Base-by-base conservation (phyloP, 2,113 vertebrate genomes). In the Rhea pennata region DNA sequence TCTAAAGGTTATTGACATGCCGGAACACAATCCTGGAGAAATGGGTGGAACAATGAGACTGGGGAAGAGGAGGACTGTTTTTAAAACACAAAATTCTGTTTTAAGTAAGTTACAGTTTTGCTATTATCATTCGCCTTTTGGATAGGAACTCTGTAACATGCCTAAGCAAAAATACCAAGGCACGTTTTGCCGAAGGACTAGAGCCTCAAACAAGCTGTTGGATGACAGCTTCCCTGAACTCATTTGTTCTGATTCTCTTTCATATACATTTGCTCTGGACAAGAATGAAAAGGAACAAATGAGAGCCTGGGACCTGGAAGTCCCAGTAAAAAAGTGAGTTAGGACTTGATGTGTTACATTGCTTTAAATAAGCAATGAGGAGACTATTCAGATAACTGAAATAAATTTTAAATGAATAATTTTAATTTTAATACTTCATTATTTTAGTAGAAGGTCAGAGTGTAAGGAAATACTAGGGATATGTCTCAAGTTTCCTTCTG, bases 41-140 rank as follows among this genome's bases (percentile, higher is more conserved):
- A 94, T 98, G 97, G 98, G 98, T 85, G 98, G 98, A 96, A 98
- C 98, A 22, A 98, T 98, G 98, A 97, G 98, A 75, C 94, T 98
- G 84, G 98, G 98, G 26, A 98, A 98, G 91, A 98, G 98, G 94
- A 98, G 93, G 78, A 98, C 98, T 16, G 64, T 98, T 92, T 98
- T 98, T 95, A 98, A 97, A 93, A 95, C 97, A 7, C 94, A 97
- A 77, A 96, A 98, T 85, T 98, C 98, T 74, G 51, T 98, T 78
- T 61, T 98, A 96, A 97, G 98, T 98, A 97, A 97, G 98, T 97
- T 75, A 29, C 11, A 22, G 40, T 91, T 94, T 72, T 92, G 20
- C 33, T 88, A 27, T 84, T 91, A 39, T 2, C 15, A 39, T 24
- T 95, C 89, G 26, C 10, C 36, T 74, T 88, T 89, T 65, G 56